A percentile compares a stretch with the other conserved stretches of the same genome.
Evolutionary conservation across 2,113 vertebrate genomes (phyloP).

Genomic region (Notarius quadriscutis): DNA sequence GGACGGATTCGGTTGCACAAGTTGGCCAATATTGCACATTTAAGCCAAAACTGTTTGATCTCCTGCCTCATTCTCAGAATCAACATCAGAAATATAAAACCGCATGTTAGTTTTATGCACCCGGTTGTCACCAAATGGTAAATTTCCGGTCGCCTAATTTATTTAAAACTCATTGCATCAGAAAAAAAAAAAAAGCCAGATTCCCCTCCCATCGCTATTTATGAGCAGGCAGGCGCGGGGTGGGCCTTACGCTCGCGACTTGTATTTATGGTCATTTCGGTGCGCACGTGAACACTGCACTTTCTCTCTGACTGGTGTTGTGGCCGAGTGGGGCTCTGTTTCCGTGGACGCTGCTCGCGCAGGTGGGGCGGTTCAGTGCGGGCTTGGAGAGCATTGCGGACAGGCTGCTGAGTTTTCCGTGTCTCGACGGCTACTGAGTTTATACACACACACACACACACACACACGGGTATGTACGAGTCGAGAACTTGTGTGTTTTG

Average conservation of each 20-base stretch:
- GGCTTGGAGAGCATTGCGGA: conserved; percentile 29
- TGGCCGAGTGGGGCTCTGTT: too few relatives aligned
- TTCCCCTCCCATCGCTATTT: not conserved
- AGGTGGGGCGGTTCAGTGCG: conserved; percentile 33
- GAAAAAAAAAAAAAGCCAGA: not conserved
- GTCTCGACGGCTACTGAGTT: not conserved
- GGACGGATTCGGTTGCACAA: too few relatives aligned
- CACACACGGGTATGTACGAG: not conserved
- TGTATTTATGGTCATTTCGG: not conserved
- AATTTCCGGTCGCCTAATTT: not conserved
- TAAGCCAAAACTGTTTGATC: too few relatives aligned
- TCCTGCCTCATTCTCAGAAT: not conserved
- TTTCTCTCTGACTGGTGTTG: too few relatives aligned
- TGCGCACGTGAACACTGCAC: conserved; percentile 6
- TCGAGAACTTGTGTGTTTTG: not conserved
- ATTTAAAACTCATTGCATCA: conserved; percentile 13
- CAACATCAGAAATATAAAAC: not conserved
- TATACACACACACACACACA: not conserved
- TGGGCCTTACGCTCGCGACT: not conserved
- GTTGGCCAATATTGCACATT: too few relatives aligned
- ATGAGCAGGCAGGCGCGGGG: not conserved
- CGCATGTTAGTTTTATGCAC: not conserved
- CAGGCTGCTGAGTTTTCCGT: not conserved
- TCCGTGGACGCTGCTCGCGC: conserved; percentile 35
- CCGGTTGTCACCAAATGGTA: not conserved